Conservation (phyloP, 2,113 vertebrate species). For the Rousettus leschenaultii region DNA sequence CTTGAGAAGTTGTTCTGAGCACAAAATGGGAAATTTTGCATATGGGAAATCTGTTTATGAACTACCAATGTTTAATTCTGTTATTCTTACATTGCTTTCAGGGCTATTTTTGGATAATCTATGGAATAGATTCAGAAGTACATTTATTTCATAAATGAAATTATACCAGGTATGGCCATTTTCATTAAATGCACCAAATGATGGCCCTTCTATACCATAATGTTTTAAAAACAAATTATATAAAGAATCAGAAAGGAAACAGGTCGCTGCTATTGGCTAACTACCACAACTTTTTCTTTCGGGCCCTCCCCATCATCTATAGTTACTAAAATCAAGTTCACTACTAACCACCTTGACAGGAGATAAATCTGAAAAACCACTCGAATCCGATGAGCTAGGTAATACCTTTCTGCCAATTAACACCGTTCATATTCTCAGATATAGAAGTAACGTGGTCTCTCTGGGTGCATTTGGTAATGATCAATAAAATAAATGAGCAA, state of each 20-base stretch:
- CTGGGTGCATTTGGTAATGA: not conserved
- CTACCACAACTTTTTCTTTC: not conserved
- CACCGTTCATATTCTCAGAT: not conserved
- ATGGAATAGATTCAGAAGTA: not conserved
- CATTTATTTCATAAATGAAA: slow-evolving; percentile 17
- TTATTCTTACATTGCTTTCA: not conserved
- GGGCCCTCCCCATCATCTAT: not conserved
- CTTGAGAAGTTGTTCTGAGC: not conserved
- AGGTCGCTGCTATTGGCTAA: not conserved
- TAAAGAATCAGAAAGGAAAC: not conserved
- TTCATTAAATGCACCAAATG: not conserved
- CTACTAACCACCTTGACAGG: not conserved
- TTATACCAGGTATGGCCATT: not conserved
- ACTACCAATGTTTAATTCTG: not conserved
- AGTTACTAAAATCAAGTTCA: slow-evolving; percentile 41
- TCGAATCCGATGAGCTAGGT: not conserved
- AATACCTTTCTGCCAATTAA: not conserved
- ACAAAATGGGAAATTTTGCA: not conserved
- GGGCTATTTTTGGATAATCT: not conserved
- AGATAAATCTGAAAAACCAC: slow-evolving; percentile 1
- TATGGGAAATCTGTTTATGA: not conserved
- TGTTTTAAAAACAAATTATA: not conserved
- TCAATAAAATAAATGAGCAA: not conserved
- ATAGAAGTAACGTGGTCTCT: not conserved
- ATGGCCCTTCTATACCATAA: not conserved